Evolutionary conservation across 2,113 vertebrate genomes (phyloP).

Genomic region (Xyliphius kryptos): DNA sequence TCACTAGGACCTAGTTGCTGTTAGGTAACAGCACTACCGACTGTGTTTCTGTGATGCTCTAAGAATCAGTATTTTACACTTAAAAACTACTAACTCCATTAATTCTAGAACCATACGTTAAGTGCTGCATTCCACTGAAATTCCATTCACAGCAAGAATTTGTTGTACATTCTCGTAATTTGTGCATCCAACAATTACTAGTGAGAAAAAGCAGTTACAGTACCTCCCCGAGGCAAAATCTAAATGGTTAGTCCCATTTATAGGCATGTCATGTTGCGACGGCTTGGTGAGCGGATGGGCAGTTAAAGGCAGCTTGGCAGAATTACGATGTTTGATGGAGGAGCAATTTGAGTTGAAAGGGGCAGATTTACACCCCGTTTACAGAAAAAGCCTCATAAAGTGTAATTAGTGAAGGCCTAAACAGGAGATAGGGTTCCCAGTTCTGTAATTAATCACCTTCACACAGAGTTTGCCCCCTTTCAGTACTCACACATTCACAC

Average conservation of each 20-base stretch:
- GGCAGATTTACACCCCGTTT: conserved; percentile 45
- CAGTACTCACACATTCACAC: conserved; percentile 6
- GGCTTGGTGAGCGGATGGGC: conserved; percentile 17
- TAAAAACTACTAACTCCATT: too few species aligned
- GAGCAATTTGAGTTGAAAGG: conserved; percentile 43
- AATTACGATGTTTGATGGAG: conserved; percentile 88
- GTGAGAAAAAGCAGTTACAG: background rate
- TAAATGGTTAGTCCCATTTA: conserved; percentile 20
- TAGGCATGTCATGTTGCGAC: conserved; percentile 9
- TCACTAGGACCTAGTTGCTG: too few species aligned
- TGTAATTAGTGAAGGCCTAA: conserved; percentile 40
- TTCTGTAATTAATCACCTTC: conserved; percentile 36
- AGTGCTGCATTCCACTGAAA: too few species aligned
- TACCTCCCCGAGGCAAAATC: background rate
- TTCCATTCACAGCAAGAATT: too few species aligned
- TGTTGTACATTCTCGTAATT: too few species aligned
- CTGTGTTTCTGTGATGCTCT: too few species aligned
- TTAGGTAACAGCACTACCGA: too few species aligned
- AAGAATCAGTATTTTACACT: too few species aligned
- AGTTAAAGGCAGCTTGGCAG: conserved; percentile 68
- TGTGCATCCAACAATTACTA: too few species aligned
- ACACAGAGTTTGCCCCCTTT: conserved; percentile 13
- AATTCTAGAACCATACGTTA: too few species aligned
- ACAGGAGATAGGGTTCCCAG: conserved; percentile 31
- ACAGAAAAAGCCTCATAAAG: conserved; percentile 40